Conservation (phyloP, 1,140 invertebrate species). For the Macrobrachium rosenbergii region DNA sequence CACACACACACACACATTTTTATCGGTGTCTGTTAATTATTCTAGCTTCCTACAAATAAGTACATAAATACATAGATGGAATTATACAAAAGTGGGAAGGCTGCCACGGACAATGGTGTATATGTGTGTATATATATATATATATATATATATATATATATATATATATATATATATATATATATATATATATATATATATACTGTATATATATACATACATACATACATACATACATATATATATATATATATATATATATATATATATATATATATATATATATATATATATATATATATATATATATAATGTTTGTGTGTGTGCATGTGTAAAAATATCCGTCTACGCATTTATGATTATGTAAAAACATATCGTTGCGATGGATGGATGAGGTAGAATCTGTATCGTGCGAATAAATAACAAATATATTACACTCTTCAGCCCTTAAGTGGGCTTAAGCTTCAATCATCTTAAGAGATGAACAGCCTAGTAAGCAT, state of each 20-base stretch:
- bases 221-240: not conserved
- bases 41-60: too few relatives aligned
- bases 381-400: too few relatives aligned
- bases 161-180: conserved; percentile 18
- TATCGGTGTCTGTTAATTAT: too few relatives aligned
- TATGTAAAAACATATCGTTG: too few relatives aligned
- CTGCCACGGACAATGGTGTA: not conserved
- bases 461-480: too few relatives aligned
- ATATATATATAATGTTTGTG: not conserved
- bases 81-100: not conserved
- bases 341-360: too few relatives aligned
- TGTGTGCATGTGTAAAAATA: too few relatives aligned
- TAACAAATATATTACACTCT: too few relatives aligned
- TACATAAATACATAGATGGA: not conserved
- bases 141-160: conserved; percentile 24
- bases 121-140: conserved; percentile 2
- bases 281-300: conserved; percentile 24
- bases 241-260: conserved; percentile 18
- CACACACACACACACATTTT: too few relatives aligned
- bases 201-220: not conserved
- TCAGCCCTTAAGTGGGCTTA: too few relatives aligned
- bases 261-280: conserved; percentile 24
- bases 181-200: conserved; percentile 6
- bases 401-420: too few relatives aligned
- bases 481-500: too few relatives aligned